Evolutionary conservation across 1,140 invertebrate genomes (phyloP), one percentile per base, ranked within the genome.

Genomic region (Lucilia cuprina): DNA sequence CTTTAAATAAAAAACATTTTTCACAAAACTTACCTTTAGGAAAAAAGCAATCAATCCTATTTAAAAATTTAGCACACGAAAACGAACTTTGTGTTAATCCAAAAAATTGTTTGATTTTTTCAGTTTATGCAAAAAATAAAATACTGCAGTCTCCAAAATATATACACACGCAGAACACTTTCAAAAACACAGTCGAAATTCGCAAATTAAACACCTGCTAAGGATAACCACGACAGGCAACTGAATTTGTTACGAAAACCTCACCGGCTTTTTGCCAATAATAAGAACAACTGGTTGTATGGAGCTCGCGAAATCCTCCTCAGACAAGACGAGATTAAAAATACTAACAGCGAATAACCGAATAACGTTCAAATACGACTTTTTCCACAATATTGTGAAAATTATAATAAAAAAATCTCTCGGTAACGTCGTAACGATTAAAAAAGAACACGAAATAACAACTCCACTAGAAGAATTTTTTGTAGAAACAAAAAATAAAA

Each of bases 371-470:
- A 70, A 21, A 70, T 21, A 70, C 65, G 65, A 70, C 25, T 21
- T 21, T 21, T 70, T 60, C n/a, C 41, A 41, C 41, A 41, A 41
- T 60, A n/a, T 60, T n/a, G n/a, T 60, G 14, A 60, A 60, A 60
- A 60, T n/a, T 60, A 60, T n/a, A 30, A 30, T 30, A 60, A 17
- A 60, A 70, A 19, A 70, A 70, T 70, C n/a, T 70, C 25, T 70
- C 65, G 65, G 14, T 70, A 70, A 70, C 65, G 65, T 70, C 65
- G 65, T 70, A 70, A 70, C 50, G 50, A 55, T 55, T 55, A 55
- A 55, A 9, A 70, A 70, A 25, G 21, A 70, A 21, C 25, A 30
- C 25, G 5, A 55, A 70, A 10, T 25, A 70, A 70, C 9, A 70
- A 70, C 65, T 70, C 65, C 65, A 21, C 65, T 25, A 70, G 19